Conservation (phyloP, 2,888 invertebrate genomes). For the Psococerastis gibbosa region DNA sequence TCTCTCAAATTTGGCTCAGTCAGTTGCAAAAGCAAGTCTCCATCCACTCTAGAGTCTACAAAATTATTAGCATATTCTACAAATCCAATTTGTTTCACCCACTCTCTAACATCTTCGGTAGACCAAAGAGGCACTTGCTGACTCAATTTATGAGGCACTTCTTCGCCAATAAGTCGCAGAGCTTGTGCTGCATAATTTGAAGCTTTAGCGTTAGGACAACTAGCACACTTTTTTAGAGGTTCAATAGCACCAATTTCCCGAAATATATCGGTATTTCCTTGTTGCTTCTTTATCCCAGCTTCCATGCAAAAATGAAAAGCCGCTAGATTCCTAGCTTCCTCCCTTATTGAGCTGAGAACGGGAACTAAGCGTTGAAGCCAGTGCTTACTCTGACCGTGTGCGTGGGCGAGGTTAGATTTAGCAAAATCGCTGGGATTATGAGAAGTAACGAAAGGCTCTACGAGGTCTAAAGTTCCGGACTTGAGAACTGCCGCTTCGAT, state of each 20-base stretch:
- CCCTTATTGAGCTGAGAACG: constrained; percentile 80
- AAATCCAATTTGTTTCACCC: constrained; percentile 97
- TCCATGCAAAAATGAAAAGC: constrained; percentile 99
- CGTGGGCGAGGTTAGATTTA: constrained; percentile 73
- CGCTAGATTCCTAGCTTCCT: constrained; percentile 89
- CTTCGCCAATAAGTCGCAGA: constrained; percentile 79
- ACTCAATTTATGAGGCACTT: constrained; percentile 91
- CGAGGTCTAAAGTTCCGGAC: constrained; percentile 90
- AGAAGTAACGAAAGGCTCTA: constrained; percentile 87
- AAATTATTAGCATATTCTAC: constrained; percentile 66
- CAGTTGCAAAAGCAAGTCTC: constrained; percentile 81
- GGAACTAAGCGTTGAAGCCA: constrained; percentile 89
- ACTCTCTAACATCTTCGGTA: constrained; percentile 86
- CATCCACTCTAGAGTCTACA: constrained; percentile 83
- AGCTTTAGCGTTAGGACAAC: constrained; percentile 93
- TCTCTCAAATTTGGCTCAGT: constrained; percentile 80
- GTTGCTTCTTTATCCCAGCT: constrained; percentile 90
- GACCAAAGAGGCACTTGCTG: constrained; percentile 98
- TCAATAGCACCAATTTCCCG: constrained; percentile 89
- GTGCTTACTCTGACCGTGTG: constrained; percentile 88
- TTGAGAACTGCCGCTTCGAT: constrained; percentile 90
- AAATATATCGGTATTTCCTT: constrained; percentile 79
- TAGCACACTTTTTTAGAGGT: constrained; percentile 86
- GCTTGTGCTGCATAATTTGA: constrained; percentile 94
- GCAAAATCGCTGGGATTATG: constrained; percentile 94